Percentiles rank a stretch among this genome's conserved stretches.
Evolutionary conservation across 2,797 vertebrate genomes (phyloP).

Genomic region (Takifugu ocellatus): DNA sequence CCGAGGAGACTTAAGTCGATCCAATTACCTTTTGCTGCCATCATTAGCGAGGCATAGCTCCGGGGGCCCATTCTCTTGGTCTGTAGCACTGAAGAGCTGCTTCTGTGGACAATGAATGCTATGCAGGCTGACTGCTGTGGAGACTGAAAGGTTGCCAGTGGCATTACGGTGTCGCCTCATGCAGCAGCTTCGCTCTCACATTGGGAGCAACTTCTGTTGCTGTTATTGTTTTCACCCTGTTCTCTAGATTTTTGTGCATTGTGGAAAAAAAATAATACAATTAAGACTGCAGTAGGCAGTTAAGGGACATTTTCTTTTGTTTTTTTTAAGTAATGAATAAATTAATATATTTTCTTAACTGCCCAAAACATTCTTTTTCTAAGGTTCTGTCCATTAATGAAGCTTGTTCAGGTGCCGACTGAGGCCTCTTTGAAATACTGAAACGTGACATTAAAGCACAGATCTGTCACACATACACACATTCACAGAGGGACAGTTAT

Average conservation of each 20-base stretch:
- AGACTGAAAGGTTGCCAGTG: slow-evolving; percentile 26
- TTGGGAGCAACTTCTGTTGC: neutral
- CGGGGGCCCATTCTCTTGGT: slow-evolving; percentile 54
- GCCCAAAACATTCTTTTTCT: too few species aligned
- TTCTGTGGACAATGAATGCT: slow-evolving; percentile 43
- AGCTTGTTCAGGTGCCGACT: too few species aligned
- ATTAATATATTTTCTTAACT: too few species aligned
- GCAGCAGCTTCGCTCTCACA: slow-evolving; percentile 17
- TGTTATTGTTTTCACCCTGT: neutral
- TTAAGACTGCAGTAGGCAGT: too few species aligned
- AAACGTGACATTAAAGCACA: too few species aligned
- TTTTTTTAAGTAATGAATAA: too few species aligned
- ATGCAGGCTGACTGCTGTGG: slow-evolving; percentile 29
- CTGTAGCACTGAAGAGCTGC: slow-evolving; percentile 47
- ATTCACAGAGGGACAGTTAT: too few species aligned
- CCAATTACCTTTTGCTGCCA: slow-evolving; percentile 70
- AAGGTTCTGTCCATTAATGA: too few species aligned
- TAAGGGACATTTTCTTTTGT: too few species aligned
- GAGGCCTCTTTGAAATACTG: too few species aligned
- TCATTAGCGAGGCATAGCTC: slow-evolving; percentile 61
- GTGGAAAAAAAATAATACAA: too few species aligned
- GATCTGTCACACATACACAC: too few species aligned
- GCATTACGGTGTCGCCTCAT: slow-evolving; percentile 11
- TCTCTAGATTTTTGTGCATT: neutral
- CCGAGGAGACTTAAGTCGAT: slow-evolving; percentile 66